Base-by-base conservation (phyloP, 2,797 vertebrate genomes). In the Staurois parvus region DNA sequence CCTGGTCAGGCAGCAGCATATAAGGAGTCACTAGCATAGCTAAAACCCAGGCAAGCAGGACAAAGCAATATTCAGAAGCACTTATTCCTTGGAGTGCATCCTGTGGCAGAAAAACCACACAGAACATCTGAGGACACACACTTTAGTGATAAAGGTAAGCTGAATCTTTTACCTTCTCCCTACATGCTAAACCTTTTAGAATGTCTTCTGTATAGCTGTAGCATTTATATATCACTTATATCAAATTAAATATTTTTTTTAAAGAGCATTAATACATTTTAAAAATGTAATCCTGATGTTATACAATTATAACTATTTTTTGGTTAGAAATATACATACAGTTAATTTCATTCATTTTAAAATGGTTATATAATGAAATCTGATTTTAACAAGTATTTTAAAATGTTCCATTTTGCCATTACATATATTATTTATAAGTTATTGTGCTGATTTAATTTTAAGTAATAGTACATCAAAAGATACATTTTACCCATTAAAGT, bases 1-100 rank as follows among this genome's bases (percentile, higher is more conserved):
- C 28, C 13, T 79, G 84, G 84, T 79, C 79, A 75, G 59, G 29
- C 62, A 52, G 19, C 56, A 76, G 74, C 72, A 76, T 81, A 85
- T 85, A 86, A 86, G 70, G 73, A 81, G 48, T n/a, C 85, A 52
- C 48, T n/a, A 77, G 69, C 68, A 73, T 74, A 86, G 80, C 85
- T 78, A 17, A 68, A 52, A 64, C 56, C 62, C 80, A 81, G 45
- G 45, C 59, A 82, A 82, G 34, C 11, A 48, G 28, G 29, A 72
- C 75, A 86, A 85, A 85, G 84, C 76, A n/a, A 70, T 68, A 62
- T 52, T 48, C 29, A 45, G 42, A 19, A 73, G 76, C 72, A 75
- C 72, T 68, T 75, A 68, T 68, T 74, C 30, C 34, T 84, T 78
- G 75, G n/a, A 73, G 48, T n/a, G 40, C 34, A 30, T 29, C 48